Conservation (phyloP, 2,113 vertebrate species). For the Rattus norvegicus region GRCr8 NC_086026.1:16375001-16375500, state of each 20-base stretch:
- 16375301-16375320: neutral
- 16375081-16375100: neutral
- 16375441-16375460: neutral
- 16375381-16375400: neutral
- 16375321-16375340: neutral
- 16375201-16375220: neutral
- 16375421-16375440: neutral
- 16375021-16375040: neutral
- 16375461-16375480: neutral
- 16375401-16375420: neutral
- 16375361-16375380: neutral
- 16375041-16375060: neutral
- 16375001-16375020: neutral
- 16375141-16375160: neutral
- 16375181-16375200: neutral
- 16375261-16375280: neutral
- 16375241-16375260: neutral
- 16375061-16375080: neutral
- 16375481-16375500: neutral
- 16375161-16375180: neutral
- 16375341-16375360: neutral
- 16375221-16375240: neutral
- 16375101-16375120: neutral
- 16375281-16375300: neutral
- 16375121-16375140: neutral